phyloP scores from a whole-genome alignment of 2,797 vertebrate genomes.

The Cichlasoma orientale region DNA sequence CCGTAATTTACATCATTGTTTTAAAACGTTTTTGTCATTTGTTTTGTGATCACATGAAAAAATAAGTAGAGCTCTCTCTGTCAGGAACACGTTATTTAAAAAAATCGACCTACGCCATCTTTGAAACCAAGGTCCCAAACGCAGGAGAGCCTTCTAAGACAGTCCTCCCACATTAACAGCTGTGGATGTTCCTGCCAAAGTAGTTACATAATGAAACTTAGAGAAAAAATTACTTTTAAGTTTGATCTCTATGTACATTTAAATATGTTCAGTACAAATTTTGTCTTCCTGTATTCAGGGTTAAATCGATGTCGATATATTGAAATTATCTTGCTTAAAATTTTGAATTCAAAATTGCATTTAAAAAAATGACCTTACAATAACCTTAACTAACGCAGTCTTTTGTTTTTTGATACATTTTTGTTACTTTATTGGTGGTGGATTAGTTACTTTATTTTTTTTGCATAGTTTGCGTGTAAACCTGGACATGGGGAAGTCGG shows the following conservation, averaged over 20 bases:
- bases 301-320: not conserved
- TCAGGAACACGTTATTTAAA: not conserved
- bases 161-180: not conserved
- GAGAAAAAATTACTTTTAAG: not conserved
- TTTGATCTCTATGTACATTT: not conserved
- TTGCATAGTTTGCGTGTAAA: slow-evolving; percentile 91
- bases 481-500: slow-evolving; percentile 97
- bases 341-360: not conserved
- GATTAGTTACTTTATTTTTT: not conserved
- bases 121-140: not conserved
- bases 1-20: not conserved
- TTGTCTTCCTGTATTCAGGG: rapidly evolving
- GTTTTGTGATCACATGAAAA: no score
- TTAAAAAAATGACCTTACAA: not conserved
- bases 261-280: not conserved
- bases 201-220: not conserved
- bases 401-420: not conserved
- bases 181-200: not conserved
- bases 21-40: no score
- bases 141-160: not conserved
- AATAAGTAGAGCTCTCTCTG: not conserved
- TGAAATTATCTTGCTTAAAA: not conserved
- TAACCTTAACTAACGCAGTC: not conserved
- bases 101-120: not conserved
- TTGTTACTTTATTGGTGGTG: rapidly evolving